Conservation (phyloP, 2,888 invertebrate species). For the Sarcophaga subvicina region DNA sequence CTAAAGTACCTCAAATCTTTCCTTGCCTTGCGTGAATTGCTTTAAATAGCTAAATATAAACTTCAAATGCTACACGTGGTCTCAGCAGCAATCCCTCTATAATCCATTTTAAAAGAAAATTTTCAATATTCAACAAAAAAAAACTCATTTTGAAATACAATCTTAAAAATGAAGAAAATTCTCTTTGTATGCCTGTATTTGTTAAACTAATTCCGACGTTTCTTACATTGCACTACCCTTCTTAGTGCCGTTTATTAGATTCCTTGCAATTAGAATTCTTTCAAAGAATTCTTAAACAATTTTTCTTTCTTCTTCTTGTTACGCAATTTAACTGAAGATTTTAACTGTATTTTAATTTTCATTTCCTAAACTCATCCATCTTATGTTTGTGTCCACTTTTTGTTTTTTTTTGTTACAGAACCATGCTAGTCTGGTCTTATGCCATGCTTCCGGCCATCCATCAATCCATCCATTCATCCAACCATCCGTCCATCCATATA, state of each 20-base stretch:
- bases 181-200: too few relatives aligned
- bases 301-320: constrained; percentile 4
- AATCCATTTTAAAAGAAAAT: too few relatives aligned
- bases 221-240: too few relatives aligned
- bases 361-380: constrained; percentile 17
- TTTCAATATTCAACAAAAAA: too few relatives aligned
- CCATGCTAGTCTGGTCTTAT: background rate
- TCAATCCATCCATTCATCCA: constrained; percentile 13
- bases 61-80: too few relatives aligned
- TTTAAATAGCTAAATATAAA: too few relatives aligned
- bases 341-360: constrained; percentile 28
- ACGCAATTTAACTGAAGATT: constrained; percentile 5
- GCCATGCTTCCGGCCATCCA: background rate
- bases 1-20: too few relatives aligned
- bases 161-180: too few relatives aligned
- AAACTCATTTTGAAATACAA: too few relatives aligned
- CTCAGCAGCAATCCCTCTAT: too few relatives aligned
- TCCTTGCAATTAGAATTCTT: background rate
- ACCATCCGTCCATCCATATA: background rate
- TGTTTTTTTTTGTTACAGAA: background rate
- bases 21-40: too few relatives aligned
- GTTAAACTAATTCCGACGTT: too few relatives aligned
- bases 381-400: background rate
- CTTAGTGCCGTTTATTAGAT: background rate
- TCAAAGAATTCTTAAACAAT: background rate